These are phyloP conservation scores for Nyctibius grandis DNA, from an alignment of 2,797 vertebrate genomes.

Conservation along the genomic window DNA sequence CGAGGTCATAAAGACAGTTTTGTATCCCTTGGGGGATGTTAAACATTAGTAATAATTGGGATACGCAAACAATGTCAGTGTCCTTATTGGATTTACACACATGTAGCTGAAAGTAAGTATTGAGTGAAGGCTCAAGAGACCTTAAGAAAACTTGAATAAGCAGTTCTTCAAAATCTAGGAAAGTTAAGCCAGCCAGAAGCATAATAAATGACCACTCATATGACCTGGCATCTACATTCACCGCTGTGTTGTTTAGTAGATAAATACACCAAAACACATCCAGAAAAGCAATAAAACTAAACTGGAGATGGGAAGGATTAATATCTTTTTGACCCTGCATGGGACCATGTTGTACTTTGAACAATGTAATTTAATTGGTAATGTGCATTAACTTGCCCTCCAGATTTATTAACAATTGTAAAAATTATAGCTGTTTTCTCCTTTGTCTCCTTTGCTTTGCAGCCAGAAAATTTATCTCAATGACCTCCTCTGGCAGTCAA, in stretches of 20 bases:
- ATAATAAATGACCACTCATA: background rate
- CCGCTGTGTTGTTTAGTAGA: background rate
- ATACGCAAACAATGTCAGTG: background rate
- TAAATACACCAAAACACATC: background rate
- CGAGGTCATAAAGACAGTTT: background rate
- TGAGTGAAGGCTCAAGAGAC: background rate
- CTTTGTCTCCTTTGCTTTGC: background rate
- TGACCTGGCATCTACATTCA: background rate
- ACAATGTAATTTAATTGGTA: background rate
- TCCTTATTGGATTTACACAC: background rate
- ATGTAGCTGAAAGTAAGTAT: background rate
- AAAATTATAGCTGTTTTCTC: constrained; percentile 19
- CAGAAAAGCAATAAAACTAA: background rate
- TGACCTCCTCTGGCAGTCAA: background rate
- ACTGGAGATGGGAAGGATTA: background rate
- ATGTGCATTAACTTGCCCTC: background rate
- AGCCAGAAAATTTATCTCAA: background rate
- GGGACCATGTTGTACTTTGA: background rate
- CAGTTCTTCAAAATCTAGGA: background rate
- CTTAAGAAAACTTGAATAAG: background rate
- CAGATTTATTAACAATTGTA: background rate
- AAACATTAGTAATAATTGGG: background rate
- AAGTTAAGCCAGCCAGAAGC: background rate
- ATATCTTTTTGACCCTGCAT: background rate
- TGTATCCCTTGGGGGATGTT: background rate